Evolutionary conservation across 2,113 vertebrate species (phyloP), one percentile per base, ranked within the genome.

Genomic region (Gymnocephalus cernua): DNA sequence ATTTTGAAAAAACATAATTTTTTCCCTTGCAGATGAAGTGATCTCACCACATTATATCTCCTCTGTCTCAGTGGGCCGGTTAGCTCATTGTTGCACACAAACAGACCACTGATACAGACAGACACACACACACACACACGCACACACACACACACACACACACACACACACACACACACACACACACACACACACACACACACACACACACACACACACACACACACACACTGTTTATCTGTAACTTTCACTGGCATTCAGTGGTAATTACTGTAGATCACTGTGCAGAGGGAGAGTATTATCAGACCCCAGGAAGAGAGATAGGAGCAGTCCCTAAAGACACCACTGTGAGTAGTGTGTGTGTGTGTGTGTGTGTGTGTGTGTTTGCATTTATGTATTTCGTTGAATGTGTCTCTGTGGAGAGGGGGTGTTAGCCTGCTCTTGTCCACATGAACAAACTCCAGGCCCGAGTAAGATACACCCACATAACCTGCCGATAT

Each of bases 381-480:
- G 72, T 76, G 32, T 79, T 58, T 64, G 38, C 58, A 79, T 63
- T 74, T 71, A 83, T 89, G 85, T 48, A 86, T 89, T 83, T 82
- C 19, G 64, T 44, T 38, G 51, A 32, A 67, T 59, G 23, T 19
- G 53, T 47, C 58, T 85, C 0, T 6, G 81, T 56, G 45, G 58
- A 65, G 47, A 8, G 56, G 62, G 69, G 64, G 23, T 78, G 71
- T 86, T 54, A 81, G 83, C 21, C 27, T 27, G 0, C 67, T 78
- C 82, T 57, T 82, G 82, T 90, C 87, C 66, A 13, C 51, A 76
- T 53, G 84, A 86, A 90, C 90, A 90, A 83, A 92, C 87, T 91
- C 92, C 92, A 92, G 93, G 84, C 93, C 78, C 21, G 5, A 66
- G 92, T 44, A 90, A 93, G 96, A 97, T 97, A 97, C 96, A 94